These are phyloP conservation scores for Trachurus trachurus DNA, from an alignment of 2,797 vertebrate genomes.

Conservation along the genomic window DNA sequence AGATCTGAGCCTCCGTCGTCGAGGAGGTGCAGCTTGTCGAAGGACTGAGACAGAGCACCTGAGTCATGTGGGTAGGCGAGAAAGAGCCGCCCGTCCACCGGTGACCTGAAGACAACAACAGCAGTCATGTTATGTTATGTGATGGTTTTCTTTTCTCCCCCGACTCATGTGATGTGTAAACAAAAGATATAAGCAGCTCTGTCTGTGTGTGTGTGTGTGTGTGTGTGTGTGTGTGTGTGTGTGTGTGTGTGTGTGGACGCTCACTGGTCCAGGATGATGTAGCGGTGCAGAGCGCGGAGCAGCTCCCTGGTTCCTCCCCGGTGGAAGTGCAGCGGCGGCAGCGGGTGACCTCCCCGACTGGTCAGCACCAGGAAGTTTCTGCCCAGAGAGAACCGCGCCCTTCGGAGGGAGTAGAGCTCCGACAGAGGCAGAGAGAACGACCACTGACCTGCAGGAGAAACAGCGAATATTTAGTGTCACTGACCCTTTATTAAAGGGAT, in stretches of 20 bases:
- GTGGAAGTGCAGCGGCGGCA: slow-evolving; percentile 93
- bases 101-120: slow-evolving; percentile 83
- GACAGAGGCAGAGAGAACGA: slow-evolving; percentile 92
- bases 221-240: too few relatives aligned
- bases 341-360: slow-evolving; percentile 89
- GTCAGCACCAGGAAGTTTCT: slow-evolving; percentile 93
- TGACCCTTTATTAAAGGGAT: neutral
- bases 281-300: slow-evolving; percentile 88
- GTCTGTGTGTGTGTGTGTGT: too few relatives aligned
- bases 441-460: slow-evolving; percentile 78
- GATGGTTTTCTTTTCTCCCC: neutral
- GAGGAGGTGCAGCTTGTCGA: slow-evolving; percentile 91
- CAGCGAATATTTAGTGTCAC: accelerated
- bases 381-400: slow-evolving; percentile 90
- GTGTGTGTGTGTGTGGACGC: slow-evolving; percentile 38
- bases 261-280: slow-evolving; percentile 91
- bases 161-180: slow-evolving; percentile 19
- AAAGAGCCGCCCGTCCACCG: slow-evolving; percentile 91
- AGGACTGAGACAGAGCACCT: slow-evolving; percentile 88
- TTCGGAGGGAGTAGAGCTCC: slow-evolving; percentile 92
- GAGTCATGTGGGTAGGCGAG: slow-evolving; percentile 91
- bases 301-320: slow-evolving; percentile 91
- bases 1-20: slow-evolving; percentile 90
- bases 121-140: slow-evolving; percentile 17
- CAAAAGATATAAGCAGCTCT: slow-evolving; percentile 7